A percentile compares a stretch with the other conserved stretches of the same genome.
These are phyloP conservation scores for Bicyclus anynana DNA, from an alignment of 1,140 invertebrate species.

Conservation along the genomic window DNA sequence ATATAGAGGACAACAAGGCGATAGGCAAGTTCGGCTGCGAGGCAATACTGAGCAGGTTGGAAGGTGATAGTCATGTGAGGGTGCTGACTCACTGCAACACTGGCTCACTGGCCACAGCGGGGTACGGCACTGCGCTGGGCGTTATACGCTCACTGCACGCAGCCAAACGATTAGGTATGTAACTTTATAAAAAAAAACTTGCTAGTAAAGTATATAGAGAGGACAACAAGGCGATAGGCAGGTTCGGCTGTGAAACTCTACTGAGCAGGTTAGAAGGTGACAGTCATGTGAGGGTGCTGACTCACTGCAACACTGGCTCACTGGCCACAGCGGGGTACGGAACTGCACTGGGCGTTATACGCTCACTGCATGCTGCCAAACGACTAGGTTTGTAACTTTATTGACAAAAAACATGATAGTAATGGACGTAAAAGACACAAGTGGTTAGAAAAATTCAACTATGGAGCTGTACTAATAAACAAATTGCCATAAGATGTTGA, in stretches of 20 bases:
- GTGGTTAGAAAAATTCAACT: too few species aligned
- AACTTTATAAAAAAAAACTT: neutral
- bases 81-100: constrained; percentile 99
- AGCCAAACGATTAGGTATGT: constrained; percentile 83
- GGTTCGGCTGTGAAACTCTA: constrained; percentile 88
- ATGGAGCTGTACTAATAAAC: too few species aligned
- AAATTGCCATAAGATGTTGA: too few species aligned
- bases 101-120: constrained; percentile 96
- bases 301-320: constrained; percentile 98
- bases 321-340: constrained; percentile 98
- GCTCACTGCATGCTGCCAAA: constrained; percentile 84
- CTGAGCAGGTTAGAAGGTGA: constrained; percentile 77
- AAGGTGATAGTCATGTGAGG: constrained; percentile 79
- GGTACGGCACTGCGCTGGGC: constrained; percentile 98
- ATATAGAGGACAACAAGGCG: constrained; percentile 90
- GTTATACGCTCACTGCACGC: constrained; percentile 91
- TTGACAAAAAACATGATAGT: too few species aligned
- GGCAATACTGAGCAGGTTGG: constrained; percentile 81
- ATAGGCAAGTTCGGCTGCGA: constrained; percentile 91
- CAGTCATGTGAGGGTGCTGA: constrained; percentile 85
- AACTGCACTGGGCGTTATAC: constrained; percentile 96
- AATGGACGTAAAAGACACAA: too few species aligned
- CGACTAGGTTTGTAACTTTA: constrained; percentile 81
- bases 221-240: constrained; percentile 91
- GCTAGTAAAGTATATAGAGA: neutral